phyloP scores from a whole-genome alignment of 2,797 vertebrate genomes.

The Periparus ater region DNA sequence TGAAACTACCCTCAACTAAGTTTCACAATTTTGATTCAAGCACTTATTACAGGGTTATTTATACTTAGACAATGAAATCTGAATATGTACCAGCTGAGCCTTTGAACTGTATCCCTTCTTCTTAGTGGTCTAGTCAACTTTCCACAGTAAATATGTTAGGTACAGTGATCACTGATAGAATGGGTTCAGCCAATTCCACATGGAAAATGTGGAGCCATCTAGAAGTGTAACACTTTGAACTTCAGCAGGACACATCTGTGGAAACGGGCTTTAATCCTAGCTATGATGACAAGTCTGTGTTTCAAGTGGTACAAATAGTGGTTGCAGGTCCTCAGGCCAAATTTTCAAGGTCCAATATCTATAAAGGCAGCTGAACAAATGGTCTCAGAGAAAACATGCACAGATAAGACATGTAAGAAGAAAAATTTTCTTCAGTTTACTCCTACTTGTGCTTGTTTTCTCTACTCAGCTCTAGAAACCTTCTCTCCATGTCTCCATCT shows the following conservation, averaged over 20 bases:
- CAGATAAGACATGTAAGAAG: neutral
- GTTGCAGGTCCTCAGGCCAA: neutral
- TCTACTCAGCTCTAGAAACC: neutral
- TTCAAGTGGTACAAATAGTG: neutral
- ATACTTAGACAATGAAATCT: neutral
- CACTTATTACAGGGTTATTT: neutral
- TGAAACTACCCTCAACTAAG: neutral
- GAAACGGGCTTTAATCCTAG: neutral
- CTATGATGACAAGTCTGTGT: neutral
- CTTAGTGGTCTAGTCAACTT: conserved; percentile 42
- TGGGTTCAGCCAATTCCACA: conserved; percentile 16
- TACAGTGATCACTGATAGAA: neutral
- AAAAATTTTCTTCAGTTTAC: neutral
- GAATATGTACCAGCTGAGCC: conserved; percentile 17
- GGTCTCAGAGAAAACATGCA: neutral
- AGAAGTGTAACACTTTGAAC: neutral
- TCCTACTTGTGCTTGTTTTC: neutral
- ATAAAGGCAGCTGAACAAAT: neutral
- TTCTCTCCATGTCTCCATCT: neutral
- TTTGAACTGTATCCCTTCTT: conserved; percentile 52
- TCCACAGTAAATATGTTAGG: conserved; percentile 26
- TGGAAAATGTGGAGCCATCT: neutral
- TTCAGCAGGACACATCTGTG: neutral
- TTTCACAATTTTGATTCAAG: neutral
- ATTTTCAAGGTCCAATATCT: neutral